Evolutionary conservation across 2,888 invertebrate genomes (phyloP).

Genomic region (Phorcus lineatus): DNA sequence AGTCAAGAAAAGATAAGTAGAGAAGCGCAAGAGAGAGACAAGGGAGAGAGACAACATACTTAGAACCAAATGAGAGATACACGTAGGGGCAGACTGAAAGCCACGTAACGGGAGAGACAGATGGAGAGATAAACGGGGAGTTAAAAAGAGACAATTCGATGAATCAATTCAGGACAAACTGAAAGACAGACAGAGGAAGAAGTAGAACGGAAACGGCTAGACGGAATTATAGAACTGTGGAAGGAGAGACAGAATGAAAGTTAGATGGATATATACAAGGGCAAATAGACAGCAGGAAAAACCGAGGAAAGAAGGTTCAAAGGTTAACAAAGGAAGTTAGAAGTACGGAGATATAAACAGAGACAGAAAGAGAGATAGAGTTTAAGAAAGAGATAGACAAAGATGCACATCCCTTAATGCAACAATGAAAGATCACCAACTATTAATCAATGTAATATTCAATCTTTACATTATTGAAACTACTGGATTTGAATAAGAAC

Average conservation of each 20-base stretch:
- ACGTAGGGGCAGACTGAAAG: no score
- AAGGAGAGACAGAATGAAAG: neutral
- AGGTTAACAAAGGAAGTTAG: neutral
- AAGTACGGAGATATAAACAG: slow-evolving; percentile 25
- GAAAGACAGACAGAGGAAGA: neutral
- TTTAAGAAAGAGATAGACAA: slow-evolving; percentile 28
- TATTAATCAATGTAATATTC: no score
- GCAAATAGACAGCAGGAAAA: neutral
- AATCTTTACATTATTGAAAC: no score
- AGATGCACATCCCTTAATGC: slow-evolving; percentile 22
- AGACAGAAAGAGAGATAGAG: slow-evolving; percentile 17
- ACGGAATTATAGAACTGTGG: neutral
- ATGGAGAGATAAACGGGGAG: neutral
- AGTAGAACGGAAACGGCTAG: neutral
- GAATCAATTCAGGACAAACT: neutral
- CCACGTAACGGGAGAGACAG: no score
- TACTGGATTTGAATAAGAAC: no score
- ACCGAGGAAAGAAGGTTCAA: neutral
- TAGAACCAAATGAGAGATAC: no score
- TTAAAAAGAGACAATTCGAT: neutral
- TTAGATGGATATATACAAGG: neutral
- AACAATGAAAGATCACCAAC: no score
- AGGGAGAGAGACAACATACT: no score
- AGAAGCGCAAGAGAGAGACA: no score
- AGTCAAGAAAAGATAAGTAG: no score